A percentile compares a stretch with the other conserved stretches of the same genome.
Conservation (phyloP, 2,797 vertebrate species). For the Falco novaeseelandiae region DNA sequence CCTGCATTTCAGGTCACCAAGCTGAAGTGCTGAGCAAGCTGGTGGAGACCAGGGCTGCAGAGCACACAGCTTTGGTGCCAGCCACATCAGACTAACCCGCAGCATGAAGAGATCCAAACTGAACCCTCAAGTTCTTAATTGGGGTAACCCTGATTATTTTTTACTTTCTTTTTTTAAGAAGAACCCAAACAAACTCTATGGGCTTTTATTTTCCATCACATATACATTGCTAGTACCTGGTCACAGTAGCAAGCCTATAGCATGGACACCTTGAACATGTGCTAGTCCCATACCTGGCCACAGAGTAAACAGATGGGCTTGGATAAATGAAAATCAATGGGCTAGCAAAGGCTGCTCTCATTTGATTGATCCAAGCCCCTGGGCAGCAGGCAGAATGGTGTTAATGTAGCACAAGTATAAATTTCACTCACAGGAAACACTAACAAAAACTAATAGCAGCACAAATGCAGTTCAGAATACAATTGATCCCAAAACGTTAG, state of each 20-base stretch:
- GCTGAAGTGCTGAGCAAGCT: neutral
- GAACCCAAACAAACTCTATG: neutral
- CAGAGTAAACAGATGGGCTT: slow-evolving; percentile 53
- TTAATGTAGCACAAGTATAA: slow-evolving; percentile 63
- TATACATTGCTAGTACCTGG: neutral
- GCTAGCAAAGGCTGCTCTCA: slow-evolving; percentile 69
- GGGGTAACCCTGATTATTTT: neutral
- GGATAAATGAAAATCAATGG: slow-evolving; percentile 82
- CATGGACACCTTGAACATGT: neutral
- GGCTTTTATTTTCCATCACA: accelerated
- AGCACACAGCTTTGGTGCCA: neutral
- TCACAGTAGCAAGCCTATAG: neutral
- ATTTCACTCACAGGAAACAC: slow-evolving; percentile 66
- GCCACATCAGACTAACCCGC: neutral
- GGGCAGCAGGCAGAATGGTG: slow-evolving; percentile 71
- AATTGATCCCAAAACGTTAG: neutral
- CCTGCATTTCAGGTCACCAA: neutral
- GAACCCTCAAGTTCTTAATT: neutral
- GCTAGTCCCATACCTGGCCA: neutral
- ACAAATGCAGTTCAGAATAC: neutral
- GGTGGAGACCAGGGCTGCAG: neutral
- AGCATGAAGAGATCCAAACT: neutral
- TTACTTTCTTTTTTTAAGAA: too few relatives aligned
- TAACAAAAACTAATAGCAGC: neutral
- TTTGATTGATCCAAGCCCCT: slow-evolving; percentile 73